Evolutionary conservation across 2,888 invertebrate genomes (phyloP), one percentile per base, ranked within the genome.

Genomic region (Campoplex nolae): DNA sequence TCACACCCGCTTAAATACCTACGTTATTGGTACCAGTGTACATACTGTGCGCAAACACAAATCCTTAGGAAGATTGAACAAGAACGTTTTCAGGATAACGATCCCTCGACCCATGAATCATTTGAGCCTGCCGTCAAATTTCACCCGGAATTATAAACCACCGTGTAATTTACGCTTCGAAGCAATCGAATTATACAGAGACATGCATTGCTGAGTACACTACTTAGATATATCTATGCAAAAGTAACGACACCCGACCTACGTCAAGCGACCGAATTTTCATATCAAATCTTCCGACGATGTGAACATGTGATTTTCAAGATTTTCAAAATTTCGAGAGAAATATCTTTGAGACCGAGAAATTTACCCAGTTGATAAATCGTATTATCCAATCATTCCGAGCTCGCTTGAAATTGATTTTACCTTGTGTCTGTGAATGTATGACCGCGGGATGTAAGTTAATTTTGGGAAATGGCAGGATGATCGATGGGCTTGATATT

Each of bases 21-120:
- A 67, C 35, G 35, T 62, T 48, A 54, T 35, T 23, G 65, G 8
- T 68, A 42, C 42, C 9, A 42, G 8, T 42, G 7, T 7, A 42
- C 32, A n/a, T 35, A 67, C 9, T 23, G 9, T 6, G 18, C 68
- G 56, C 58, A 45, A 70, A 70, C 58, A 42, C 7, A 70, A 51
- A 62, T 80, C 65, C n/a, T 65, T 51, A 11, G 65, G 65, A 73
- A 42, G 2, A 73, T 51, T 16, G 70, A 35, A 48, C 38, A 38
- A 48, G n/a, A 0, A 45, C 58, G 62, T 62, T 76, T 58, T 28
- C 48, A 28, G 85, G 38, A 58, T 67, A 73, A 73, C 80, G 80
- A 85, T 76, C 76, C 65, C 74, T 82, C 45, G 71, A 23, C 56
- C 79, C 71, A 87, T 85, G 82, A 85, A 87, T 87, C 67, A 87